phyloP scores from a whole-genome alignment of 1,140 invertebrate genomes.

The Zeugodacus cucurbitae region DNA sequence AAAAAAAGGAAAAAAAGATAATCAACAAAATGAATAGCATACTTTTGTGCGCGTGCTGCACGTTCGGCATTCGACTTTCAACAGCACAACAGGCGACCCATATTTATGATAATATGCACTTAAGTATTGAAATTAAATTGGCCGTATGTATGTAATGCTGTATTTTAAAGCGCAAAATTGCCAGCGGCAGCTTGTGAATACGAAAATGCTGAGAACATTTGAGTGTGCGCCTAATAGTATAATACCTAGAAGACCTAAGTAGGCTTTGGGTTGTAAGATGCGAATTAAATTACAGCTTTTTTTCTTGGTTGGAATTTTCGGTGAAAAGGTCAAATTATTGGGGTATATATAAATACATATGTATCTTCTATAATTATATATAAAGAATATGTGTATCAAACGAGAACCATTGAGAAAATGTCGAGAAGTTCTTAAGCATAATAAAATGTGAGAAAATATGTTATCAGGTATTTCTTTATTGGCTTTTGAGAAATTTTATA shows the following conservation, averaged over 20 bases:
- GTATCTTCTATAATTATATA: no score
- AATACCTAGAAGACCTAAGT: not conserved
- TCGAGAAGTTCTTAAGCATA: not conserved
- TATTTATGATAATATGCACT: not conserved
- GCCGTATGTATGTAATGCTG: not conserved
- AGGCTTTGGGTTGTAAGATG: not conserved
- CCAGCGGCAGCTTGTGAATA: not conserved
- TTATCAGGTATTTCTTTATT: not conserved
- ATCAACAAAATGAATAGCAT: not conserved
- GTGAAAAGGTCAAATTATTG: not conserved
- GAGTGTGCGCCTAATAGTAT: not conserved
- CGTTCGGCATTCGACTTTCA: not conserved
- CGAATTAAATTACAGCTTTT: not conserved
- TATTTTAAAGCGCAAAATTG: not conserved
- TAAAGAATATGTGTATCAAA: no score
- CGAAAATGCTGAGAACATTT: not conserved
- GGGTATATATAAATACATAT: no score
- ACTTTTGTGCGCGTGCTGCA: not conserved
- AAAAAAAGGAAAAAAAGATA: not conserved
- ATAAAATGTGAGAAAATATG: not conserved
- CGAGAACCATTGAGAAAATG: not conserved
- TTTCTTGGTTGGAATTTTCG: not conserved
- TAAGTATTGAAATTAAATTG: not conserved
- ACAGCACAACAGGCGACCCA: not conserved
- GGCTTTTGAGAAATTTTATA: no score